Base-by-base conservation (phyloP, 2,797 vertebrate genomes). In the Sebastolobus altivelis region DNA sequence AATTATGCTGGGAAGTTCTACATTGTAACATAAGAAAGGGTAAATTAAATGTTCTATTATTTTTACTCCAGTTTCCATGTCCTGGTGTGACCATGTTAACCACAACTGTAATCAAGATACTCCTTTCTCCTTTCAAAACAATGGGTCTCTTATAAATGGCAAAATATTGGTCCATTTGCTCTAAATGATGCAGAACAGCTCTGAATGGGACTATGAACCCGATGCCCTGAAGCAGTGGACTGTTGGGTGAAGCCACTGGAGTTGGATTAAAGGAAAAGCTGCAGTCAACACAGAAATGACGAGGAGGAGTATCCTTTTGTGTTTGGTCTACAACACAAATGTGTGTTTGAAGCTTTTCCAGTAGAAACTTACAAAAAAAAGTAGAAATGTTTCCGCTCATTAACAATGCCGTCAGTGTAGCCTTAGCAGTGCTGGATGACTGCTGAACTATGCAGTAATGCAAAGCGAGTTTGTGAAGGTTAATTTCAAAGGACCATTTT, bases 31-130 rank as follows among this genome's bases (percentile, higher is more conserved):
- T 66, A 63, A 84, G 76, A 76, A 83, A 76, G 78, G 77, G 65
- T 88, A 79, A 90, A 94, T 93, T 89, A 94, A 94, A 91, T 87
- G 75, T 84, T 72, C 25, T 81, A 27, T 89, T 89, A 27, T 93
- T 91, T 90, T 91, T 92, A 91, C 83, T 91, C 68, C n/a, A 54
- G 77, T 88, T 93, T 89, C 82, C 83, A 86, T 89, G 84, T 89
- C 75, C 73, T 88, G 72, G 74, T 87, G 69, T 90, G 77, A 81
- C 87, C 81, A 31, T 72, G 58, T 75, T 73, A 60, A 81, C 82
- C 69, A 71, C 82, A 68, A 25, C 38, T 76, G 38, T 80, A 78
- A 86, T 87, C 65, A 38, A 79, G 82, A 88, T 58, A 65, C 75
- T 58, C 52, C 13, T 55, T 65, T 77, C 74, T 82, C 54, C 58